Percentiles rank a stretch among this genome's conserved stretches.
phyloP scores from a whole-genome alignment of 1,140 invertebrate species.

The Philotrypesis tridentata region DNA sequence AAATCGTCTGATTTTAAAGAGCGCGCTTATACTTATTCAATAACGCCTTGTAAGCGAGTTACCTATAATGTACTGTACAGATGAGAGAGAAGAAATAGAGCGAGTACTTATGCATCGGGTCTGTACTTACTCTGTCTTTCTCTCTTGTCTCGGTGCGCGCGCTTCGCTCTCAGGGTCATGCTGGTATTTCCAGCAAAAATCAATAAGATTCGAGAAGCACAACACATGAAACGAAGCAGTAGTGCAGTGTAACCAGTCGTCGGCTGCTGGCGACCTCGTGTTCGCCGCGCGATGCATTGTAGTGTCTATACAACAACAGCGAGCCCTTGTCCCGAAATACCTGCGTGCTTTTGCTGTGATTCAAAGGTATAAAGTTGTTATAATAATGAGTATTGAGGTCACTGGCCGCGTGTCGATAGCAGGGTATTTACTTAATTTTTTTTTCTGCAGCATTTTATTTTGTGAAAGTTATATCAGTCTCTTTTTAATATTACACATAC shows the following conservation, averaged over 20 bases:
- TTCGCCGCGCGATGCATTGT: not conserved
- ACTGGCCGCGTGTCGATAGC: no score
- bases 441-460: no score
- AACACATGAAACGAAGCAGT: conserved; percentile 39
- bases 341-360: not conserved
- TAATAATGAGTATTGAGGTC: no score
- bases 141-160: not conserved
- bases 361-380: not conserved
- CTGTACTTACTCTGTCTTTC: no score
- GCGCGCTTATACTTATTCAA: no score
- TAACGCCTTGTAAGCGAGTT: no score
- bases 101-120: not conserved
- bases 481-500: no score
- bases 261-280: conserved; percentile 56
- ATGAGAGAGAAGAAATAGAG: not conserved
- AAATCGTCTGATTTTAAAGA: no score
- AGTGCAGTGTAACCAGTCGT: conserved; percentile 43
- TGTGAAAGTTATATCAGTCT: no score
- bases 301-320: not conserved
- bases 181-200: conserved; percentile 55
- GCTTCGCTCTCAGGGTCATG: conserved; percentile 51
- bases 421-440: no score
- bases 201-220: conserved; percentile 53
- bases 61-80: no score
- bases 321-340: not conserved